phyloP scores from a whole-genome alignment of 2,113 vertebrate genomes.

The Nyctereutes procyonoides region DNA sequence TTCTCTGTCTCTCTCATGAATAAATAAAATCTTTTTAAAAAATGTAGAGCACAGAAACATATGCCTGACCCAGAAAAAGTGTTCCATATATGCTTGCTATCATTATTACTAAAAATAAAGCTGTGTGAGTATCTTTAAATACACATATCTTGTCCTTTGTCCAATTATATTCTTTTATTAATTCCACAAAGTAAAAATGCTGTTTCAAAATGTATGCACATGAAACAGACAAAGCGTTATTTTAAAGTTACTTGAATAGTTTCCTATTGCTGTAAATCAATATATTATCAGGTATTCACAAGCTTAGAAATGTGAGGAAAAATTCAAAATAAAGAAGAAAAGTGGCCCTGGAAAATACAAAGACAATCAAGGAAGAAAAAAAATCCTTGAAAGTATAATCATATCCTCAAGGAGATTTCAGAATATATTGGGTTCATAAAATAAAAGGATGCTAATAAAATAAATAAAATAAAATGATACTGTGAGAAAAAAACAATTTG shows the following conservation, averaged over 20 bases:
- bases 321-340: neutral
- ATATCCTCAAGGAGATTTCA: neutral
- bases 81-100: neutral
- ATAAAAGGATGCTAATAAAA: neutral
- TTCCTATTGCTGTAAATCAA: neutral
- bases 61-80: neutral
- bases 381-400: neutral
- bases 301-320: neutral
- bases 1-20: no score
- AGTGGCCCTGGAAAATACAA: neutral
- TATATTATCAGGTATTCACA: neutral
- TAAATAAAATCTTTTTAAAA: neutral
- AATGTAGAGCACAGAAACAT: neutral
- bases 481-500: neutral
- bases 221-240: neutral
- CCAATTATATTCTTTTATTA: neutral
- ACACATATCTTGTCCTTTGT: neutral
- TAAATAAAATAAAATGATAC: neutral
- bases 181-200: neutral
- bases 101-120: neutral
- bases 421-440: neutral
- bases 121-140: neutral
- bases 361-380: neutral
- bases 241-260: neutral
- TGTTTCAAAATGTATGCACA: neutral